Evolutionary conservation across 2,888 invertebrate genomes (phyloP).

Genomic region (Muschampia plurimacula): DNA sequence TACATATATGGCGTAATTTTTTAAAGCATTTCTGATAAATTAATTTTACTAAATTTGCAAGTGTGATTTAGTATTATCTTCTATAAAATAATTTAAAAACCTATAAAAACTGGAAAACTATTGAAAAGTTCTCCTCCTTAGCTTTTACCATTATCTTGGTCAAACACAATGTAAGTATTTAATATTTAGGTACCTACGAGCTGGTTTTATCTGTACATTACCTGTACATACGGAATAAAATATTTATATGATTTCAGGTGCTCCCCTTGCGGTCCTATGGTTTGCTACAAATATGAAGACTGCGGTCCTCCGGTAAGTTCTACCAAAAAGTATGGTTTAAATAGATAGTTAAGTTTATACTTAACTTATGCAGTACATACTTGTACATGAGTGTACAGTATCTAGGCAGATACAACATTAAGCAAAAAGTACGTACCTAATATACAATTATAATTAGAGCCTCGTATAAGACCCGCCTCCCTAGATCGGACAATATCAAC

Average conservation of each 20-base stretch:
- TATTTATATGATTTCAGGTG: conserved; percentile 61
- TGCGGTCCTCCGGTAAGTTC: conserved; percentile 77
- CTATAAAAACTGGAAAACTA: conserved; percentile 48
- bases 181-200: background rate
- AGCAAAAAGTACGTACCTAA: no score
- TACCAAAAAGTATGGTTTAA: no score
- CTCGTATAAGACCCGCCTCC: no score
- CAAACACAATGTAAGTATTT: conserved; percentile 45
- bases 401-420: no score
- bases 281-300: conserved; percentile 83
- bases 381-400: no score
- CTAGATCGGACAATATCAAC: no score
- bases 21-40: conserved; percentile 52
- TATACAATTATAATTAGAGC: no score
- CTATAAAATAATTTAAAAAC: conserved; percentile 46
- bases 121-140: conserved; percentile 43
- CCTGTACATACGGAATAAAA: background rate
- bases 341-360: background rate
- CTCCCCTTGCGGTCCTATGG: conserved; percentile 79
- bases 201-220: background rate
- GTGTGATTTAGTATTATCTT: conserved; percentile 42
- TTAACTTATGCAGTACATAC: background rate
- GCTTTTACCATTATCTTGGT: conserved; percentile 9
- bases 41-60: conserved; percentile 46
- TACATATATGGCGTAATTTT: conserved; percentile 53